These are phyloP conservation scores for Diadumene lineata DNA, from an alignment of 92 coral and sea anemone genomes.

Conservation along the genomic window DNA sequence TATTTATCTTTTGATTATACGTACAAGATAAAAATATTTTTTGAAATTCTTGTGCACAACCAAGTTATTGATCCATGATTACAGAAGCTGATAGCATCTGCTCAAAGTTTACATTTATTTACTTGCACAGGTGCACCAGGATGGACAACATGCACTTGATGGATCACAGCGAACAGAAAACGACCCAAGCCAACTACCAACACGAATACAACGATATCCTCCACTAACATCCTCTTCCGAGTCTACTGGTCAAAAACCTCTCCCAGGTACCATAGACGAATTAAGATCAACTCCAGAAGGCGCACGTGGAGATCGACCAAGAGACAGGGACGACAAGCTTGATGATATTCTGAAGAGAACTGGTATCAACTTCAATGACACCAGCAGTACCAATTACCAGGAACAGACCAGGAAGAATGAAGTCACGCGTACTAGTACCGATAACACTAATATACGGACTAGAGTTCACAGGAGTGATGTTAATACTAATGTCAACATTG, in stretches of 20 bases:
- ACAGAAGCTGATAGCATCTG: no score
- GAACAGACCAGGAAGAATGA: slow-evolving; percentile 21
- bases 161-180: neutral
- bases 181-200: slow-evolving; percentile 4
- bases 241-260: neutral
- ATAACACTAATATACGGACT: slow-evolving; percentile 19
- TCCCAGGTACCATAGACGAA: no score
- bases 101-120: no score
- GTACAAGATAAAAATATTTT: no score
- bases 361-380: slow-evolving; percentile 9
- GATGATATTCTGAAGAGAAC: slow-evolving; percentile 6
- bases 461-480: slow-evolving; percentile 29
- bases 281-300: no score
- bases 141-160: slow-evolving; percentile 22
- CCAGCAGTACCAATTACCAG: slow-evolving; percentile 17
- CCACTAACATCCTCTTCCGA: slow-evolving; percentile 2
- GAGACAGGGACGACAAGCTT: neutral
- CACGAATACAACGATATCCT: slow-evolving; percentile 23
- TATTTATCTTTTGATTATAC: no score
- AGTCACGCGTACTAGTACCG: slow-evolving; percentile 14
- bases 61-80: no score
- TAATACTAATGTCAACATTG: slow-evolving; percentile 29
- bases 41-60: no score
- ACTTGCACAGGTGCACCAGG: slow-evolving; percentile 4
- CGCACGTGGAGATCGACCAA: neutral